Base-by-base conservation (phyloP, 2,113 vertebrate genomes). In the Pogona vitticeps region DNA sequence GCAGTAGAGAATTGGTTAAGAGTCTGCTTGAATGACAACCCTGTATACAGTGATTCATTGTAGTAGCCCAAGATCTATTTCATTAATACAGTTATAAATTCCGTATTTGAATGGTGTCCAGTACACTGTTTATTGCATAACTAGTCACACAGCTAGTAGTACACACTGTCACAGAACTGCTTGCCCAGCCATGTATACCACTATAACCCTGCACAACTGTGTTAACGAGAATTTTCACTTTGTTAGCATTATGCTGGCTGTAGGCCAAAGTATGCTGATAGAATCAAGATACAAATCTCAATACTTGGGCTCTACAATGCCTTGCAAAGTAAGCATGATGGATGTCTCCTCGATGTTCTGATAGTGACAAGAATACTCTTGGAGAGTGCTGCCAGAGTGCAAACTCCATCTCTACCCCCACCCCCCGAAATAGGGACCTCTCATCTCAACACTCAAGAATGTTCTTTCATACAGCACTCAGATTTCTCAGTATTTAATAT, bases 401-500 rank as follows among this genome's bases (percentile, higher is more conserved):
- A 36, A 72, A 61, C 56, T 6, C 1, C 26, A 71, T 52, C 15
- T 17, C 21, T 68, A 76, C 21, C 52, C 0, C n/a, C n/a, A n/a
- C 28, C 21, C 21, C 26, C 31, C 17, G 52, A 78, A 21, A 72
- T 31, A 67, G n/a, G 12, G 84, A 71, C 72, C 65, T 68, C 36
- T 15, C 42, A 85, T 81, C 28, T 75, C 52, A 84, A 80, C 80
- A 40, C 61, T 33, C 56, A 58, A 46, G 40, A 67, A 76, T 86
- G 68, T 73, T 71, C 42, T 83, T 38, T 82, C 71, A 33, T 42
- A 26, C 21, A 61, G 14, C 73, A 36, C 52, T 71, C 28, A 31
- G 80, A 71, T 82, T 89, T 86, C 65, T 82, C 84, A 85, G 8
- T 86, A 20, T 82, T 76, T 78, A 31, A 77, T 82, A 82, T 82